phyloP scores from a whole-genome alignment of 1,140 invertebrate genomes.

The Delia radicum region DNA sequence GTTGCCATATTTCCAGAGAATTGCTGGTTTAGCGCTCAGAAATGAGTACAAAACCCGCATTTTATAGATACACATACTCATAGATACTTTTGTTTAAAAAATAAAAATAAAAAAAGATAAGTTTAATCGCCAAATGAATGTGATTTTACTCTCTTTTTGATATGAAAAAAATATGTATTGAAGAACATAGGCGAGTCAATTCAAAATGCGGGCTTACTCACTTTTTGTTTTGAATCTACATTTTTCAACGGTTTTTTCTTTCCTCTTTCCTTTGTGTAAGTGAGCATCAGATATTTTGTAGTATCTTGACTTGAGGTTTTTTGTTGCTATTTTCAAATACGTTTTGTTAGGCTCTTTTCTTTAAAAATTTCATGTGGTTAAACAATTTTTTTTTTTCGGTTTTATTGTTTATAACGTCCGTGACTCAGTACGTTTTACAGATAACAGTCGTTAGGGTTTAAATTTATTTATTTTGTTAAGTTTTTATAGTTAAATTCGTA shows the following conservation, averaged over 20 bases:
- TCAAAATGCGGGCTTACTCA: neutral
- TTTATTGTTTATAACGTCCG: neutral
- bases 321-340: neutral
- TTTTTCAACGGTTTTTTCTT: neutral
- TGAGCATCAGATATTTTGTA: neutral
- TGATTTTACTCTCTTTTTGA: neutral
- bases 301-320: neutral
- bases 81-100: neutral
- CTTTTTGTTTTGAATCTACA: neutral
- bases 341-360: neutral
- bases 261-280: neutral
- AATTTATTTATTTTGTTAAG: no score
- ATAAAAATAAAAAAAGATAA: neutral
- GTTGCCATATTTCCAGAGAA: slow-evolving; percentile 21
- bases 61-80: neutral
- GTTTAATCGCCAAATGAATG: neutral
- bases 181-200: neutral
- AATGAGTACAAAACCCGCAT: neutral
- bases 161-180: no score
- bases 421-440: neutral
- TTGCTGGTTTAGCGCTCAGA: neutral
- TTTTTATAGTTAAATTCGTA: neutral
- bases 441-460: neutral
- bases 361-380: neutral
- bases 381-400: neutral